Evolutionary conservation across 1,140 invertebrate genomes (phyloP), one percentile per base, ranked within the genome.

Genomic region (Bombyx mandarina): DNA sequence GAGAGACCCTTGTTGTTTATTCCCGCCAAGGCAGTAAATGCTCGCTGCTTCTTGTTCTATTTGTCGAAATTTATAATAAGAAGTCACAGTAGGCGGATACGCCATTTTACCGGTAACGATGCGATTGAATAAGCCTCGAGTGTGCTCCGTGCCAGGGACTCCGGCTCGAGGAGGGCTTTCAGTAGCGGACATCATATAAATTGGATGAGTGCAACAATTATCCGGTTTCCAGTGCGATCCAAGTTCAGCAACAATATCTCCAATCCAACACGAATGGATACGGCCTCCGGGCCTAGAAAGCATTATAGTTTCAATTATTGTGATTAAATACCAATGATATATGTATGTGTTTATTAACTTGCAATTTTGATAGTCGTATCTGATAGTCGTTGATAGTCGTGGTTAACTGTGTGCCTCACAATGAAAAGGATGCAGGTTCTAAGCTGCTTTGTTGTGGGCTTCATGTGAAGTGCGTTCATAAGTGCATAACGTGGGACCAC

Each of bases 191-290:
- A 93, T 66, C 3, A 88, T 90, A 65, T 89, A 92, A 5, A 92
- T 77, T 0, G 91, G 90, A 77, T 93, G 92, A 12, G 88, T 88
- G 18, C 88, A 69, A 57, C 86, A 86, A 10, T 90, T 90, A 47
- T 91, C 71, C 46, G 64, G 86, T 63, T 91, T 91, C 86, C 88
- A 90, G 45, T 89, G 86, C 0, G 91, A 90, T 2, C 92, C 92
- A 70, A 93, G 86, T 79, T 93, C 92, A 2, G 91, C 89, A 5
- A 93, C 90, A 8, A 91, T 88, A 49, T 93, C 92, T 8, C 91
- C 91, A n/a, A 93, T 64, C 91, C 91, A 93, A 60, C 90, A 92
- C 0, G 92, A 93, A 72, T 91, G 90, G 12, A 93, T 92, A 60
- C 92, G 86, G 44, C 92, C 92, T 43, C 92, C 92, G 45, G 81